Base-by-base conservation (phyloP, 2,113 vertebrate genomes). In the Poicephalus gulielmi region DNA sequence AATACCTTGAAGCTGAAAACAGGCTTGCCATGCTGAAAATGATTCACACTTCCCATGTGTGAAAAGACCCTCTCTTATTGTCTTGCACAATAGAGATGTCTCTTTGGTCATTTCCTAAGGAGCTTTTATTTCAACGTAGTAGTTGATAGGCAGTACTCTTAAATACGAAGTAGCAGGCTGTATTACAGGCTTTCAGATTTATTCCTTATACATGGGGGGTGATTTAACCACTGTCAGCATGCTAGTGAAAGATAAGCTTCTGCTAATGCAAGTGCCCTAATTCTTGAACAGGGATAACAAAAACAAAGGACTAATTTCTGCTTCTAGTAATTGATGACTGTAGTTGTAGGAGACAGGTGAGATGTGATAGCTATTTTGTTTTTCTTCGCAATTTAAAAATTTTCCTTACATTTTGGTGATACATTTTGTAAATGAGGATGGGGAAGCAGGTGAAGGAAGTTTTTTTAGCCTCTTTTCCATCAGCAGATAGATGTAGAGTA, bases 181-280 rank as follows among this genome's bases (percentile, higher is more conserved):
- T 63, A 13, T 68, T 81, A 39, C 30, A 73, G 62, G 69, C 69
- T 84, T 95, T 92, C 66, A 78, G 20, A 93, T 60, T 62, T 31
- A 68, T 60, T 78, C 62, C 66, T 78, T 86, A 13, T 18, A 44
- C 3, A 0, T 55, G 43, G 20, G 35, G 64, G 35, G 83, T 94
- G 88, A 81, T 94, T 94, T 91, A 91, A 67, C 46, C 37, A 33
- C 60, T 90, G 66, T 92, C 80, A 93, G 76, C 50, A 11, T 88
- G 39, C 64, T 83, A 44, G 70, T 84, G 92, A 68, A 84, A 92
- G 83, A 94, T 86, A 90, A 94, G 73, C 80, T 86, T 75, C 73
- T 55, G 86, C 68, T 93, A 77, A 81, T 78, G 57, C 68, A 81
- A 90, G 66, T 84, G 73, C 27, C 83, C 49, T 89, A 68, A 71